Conservation (phyloP, 2,888 invertebrate species). For the Blomia tropicalis region DNA sequence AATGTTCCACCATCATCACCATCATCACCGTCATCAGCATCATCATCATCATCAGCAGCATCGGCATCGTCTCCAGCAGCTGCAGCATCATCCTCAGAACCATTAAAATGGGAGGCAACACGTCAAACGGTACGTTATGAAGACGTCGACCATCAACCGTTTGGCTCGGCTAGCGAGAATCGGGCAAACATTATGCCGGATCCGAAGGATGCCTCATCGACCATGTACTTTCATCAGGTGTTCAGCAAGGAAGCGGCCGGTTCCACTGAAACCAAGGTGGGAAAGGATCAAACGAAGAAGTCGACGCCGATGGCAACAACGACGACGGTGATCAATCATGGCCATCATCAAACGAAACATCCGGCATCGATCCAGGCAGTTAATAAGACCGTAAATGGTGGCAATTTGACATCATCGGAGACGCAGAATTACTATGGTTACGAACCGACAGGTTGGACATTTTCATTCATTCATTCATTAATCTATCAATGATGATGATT, state of each 20-base stretch:
- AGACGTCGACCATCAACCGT: no score
- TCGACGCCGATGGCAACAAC: not conserved
- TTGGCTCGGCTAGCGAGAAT: no score
- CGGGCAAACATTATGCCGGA: not conserved
- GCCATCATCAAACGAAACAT: constrained; percentile 13
- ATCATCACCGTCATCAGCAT: no score
- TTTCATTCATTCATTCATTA: not conserved
- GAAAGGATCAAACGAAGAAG: not conserved
- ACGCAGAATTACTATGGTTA: not conserved
- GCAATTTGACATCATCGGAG: constrained; percentile 4
- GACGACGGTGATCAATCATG: not conserved
- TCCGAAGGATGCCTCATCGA: constrained; percentile 9
- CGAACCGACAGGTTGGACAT: not conserved
- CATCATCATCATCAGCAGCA: no score
- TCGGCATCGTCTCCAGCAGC: no score
- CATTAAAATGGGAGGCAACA: no score
- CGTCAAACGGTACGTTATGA: no score
- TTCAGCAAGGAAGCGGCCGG: not conserved
- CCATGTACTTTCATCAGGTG: constrained; percentile 1
- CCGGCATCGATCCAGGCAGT: constrained; percentile 17
- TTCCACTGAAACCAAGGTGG: not conserved
- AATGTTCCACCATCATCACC: not conserved
- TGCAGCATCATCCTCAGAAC: no score
- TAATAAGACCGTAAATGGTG: constrained; percentile 18
- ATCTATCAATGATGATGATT: not conserved